Conservation (phyloP, 2,888 invertebrate species). For the Platycheirus albimanus region DNA sequence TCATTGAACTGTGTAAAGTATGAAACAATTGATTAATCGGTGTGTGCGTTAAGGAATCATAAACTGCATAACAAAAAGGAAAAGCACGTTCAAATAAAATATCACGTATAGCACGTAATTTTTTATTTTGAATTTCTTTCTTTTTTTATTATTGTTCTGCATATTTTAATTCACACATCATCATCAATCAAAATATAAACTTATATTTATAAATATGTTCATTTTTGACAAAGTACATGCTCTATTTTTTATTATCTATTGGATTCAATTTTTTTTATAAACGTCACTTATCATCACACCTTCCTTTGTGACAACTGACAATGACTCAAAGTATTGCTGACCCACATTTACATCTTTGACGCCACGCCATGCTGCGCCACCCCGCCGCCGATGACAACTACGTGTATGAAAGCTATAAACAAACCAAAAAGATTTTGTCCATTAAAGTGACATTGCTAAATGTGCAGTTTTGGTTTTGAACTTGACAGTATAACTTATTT, state of each 20-base stretch:
- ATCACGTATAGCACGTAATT: constrained; percentile 49
- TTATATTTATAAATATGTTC: too few relatives aligned
- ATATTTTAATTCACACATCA: constrained; percentile 3
- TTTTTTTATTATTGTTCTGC: neutral
- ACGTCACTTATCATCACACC: too few relatives aligned
- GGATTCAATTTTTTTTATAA: too few relatives aligned
- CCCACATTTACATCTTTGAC: constrained; percentile 43
- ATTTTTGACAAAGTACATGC: too few relatives aligned
- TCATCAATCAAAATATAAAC: neutral
- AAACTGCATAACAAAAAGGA: constrained; percentile 19
- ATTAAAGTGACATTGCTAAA: constrained; percentile 44
- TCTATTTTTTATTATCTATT: too few relatives aligned
- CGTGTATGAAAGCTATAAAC: constrained; percentile 3
- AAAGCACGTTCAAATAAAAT: constrained; percentile 5
- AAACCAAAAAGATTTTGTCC: neutral
- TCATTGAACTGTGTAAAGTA: neutral
- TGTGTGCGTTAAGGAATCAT: constrained; percentile 24
- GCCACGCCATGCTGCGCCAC: too few relatives aligned
- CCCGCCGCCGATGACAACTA: constrained; percentile 11
- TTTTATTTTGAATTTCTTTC: constrained; percentile 7
- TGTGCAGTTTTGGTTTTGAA: constrained; percentile 60
- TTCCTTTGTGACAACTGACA: too few relatives aligned
- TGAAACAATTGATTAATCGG: neutral
- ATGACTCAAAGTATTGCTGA: constrained; percentile 47
- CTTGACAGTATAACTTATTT: constrained; percentile 44